Conservation (phyloP, 2,113 vertebrate genomes). For the Chionomys nivalis region DNA sequence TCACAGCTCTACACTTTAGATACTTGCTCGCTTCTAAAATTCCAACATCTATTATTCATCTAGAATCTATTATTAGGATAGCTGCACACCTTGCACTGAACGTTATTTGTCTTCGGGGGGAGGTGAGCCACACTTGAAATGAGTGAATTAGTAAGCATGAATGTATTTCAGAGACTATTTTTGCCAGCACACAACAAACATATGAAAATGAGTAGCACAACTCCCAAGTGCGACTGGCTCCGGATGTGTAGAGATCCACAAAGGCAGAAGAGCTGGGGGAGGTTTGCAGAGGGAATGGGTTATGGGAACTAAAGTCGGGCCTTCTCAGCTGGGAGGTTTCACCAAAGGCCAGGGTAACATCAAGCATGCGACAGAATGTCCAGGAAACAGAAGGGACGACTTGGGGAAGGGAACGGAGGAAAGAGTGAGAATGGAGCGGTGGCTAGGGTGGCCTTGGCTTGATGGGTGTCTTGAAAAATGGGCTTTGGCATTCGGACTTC, state of each 20-base stretch:
- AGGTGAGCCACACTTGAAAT: background rate
- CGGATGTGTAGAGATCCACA: background rate
- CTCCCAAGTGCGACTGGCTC: background rate
- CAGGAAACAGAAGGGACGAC: background rate
- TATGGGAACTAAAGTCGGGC: background rate
- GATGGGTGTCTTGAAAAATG: background rate
- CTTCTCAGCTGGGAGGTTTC: background rate
- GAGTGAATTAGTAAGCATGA: slow-evolving; percentile 9
- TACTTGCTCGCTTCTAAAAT: background rate
- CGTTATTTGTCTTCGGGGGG: background rate
- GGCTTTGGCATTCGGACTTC: background rate
- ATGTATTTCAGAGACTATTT: background rate
- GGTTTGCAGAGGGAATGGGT: background rate
- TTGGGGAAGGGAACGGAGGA: background rate
- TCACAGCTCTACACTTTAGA: background rate
- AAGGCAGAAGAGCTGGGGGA: background rate
- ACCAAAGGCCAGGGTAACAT: background rate
- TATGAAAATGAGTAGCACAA: background rate
- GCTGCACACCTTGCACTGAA: background rate
- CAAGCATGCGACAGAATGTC: background rate
- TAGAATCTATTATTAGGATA: slow-evolving; percentile 25
- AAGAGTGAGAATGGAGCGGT: background rate
- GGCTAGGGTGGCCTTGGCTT: background rate
- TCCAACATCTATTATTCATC: background rate
- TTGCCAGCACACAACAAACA: background rate